Base-by-base conservation (phyloP, 2,113 vertebrate species). In the Archocentrus centrarchus region DNA sequence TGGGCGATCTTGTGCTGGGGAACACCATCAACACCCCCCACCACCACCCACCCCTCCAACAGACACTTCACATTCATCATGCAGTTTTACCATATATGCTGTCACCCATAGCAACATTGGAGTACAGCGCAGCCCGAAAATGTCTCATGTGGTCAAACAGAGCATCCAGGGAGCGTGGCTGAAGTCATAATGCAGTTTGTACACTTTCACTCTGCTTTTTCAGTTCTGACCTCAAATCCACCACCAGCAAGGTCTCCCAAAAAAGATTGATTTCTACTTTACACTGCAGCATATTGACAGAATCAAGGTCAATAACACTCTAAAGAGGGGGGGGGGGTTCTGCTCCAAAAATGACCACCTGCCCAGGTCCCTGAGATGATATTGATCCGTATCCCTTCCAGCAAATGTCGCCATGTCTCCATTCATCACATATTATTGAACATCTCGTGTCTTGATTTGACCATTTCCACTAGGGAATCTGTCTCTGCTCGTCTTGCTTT, bases 21-120 rank as follows among this genome's bases (percentile, higher is more conserved):
- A 58, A 24, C 59, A 1, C 1, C 6, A 22, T 66, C 60, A 9
- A 1, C 9, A 4, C 27, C n/a, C 53, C 9, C 37, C 37, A 1
- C 32, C 18, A 5, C 15, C 15, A 5, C 9, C 11, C 15, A 8
- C 5, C 9, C 14, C 76, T 41, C 75, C 73, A 77, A 1, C 47
- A 35, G 18, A 53, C 64, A 9, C 66, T 89, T 79, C 78, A 78
- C 57, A 79, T 81, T 90, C 87, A 86, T 78, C 58, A 18, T 87
- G 82, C 91, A 85, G 85, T 83, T 84, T 78, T 55, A 6, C 60
- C 30, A 80, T 76, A 63, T 58, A 87, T 62, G 80, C 66, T 83
- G 88, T 92, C 30, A 41, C 70, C 87, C 80, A 62, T 82, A 32
- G 90, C 81, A 92, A 86, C 87, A 1, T 32, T 6, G 11, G 83